phyloP scores from a whole-genome alignment of 2,113 vertebrate species.

The Panthera leo region DNA sequence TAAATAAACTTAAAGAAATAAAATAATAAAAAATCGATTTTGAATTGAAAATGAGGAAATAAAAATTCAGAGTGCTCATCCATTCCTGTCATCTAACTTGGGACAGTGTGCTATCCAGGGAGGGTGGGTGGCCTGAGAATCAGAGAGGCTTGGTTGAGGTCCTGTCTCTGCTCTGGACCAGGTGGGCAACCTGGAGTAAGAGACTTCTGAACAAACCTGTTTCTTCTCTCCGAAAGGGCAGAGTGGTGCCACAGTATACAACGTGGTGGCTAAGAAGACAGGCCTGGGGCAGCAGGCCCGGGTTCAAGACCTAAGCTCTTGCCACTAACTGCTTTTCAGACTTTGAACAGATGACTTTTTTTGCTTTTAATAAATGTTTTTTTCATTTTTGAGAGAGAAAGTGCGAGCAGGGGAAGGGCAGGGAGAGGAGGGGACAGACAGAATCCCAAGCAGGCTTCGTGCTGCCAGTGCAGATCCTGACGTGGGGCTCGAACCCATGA shows the following conservation, averaged over 20 bases:
- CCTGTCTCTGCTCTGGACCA: not conserved
- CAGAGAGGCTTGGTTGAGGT: not conserved
- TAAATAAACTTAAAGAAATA: too few relatives aligned
- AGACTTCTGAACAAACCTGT: not conserved
- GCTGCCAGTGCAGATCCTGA: too few relatives aligned
- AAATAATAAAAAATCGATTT: not conserved
- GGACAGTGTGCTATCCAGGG: not conserved
- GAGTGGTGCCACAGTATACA: not conserved
- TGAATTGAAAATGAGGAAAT: not conserved
- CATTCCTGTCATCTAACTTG: not conserved
- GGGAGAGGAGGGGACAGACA: too few relatives aligned
- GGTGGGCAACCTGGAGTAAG: not conserved
- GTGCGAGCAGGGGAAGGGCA: too few relatives aligned
- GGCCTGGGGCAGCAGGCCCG: not conserved
- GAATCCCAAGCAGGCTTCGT: too few relatives aligned
- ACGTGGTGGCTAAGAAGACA: not conserved
- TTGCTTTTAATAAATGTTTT: not conserved
- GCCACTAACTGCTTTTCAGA: not conserved
- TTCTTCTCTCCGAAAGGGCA: not conserved
- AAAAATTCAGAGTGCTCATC: not conserved
- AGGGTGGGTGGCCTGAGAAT: not conserved
- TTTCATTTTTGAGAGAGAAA: too few relatives aligned
- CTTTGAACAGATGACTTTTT: not conserved
- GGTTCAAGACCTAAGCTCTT: not conserved
- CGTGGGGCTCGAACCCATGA: too few relatives aligned